Evolutionary conservation across 2,113 vertebrate genomes (phyloP), one percentile per base, ranked within the genome.

Genomic region (Mixornis gularis): DNA sequence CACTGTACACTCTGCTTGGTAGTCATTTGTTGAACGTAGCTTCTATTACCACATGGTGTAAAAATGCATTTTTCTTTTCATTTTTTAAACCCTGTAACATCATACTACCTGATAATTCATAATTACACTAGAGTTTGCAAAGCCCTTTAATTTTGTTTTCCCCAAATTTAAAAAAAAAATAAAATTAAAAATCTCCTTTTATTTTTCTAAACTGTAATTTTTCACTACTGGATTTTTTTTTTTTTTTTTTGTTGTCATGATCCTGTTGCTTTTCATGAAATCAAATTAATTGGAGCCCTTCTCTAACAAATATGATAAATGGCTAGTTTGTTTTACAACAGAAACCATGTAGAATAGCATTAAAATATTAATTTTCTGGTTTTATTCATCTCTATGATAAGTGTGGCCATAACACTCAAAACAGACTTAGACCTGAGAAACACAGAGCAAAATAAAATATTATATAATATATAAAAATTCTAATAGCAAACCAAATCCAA

Each of bases 1-100:
- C 74, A 62, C 59, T 90, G 79, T 48, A 77, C 60, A 74, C 68
- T 87, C 81, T 88, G 58, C 93, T 92, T 89, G 86, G 27, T 7
- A 71, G 49, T 41, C 49, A 93, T 93, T 96, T 94, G 63, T 64
- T 93, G 71, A 91, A 73, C 46, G 20, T 7, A 87, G 60, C 46
- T 95, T 84, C 76, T 76, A n/a, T 64, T 91, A 66, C 64, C 88
- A 88, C 66, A 94, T 89, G 34, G 43, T 79, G 88, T 59, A 93
- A 92, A 95, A 93, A 87, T 5, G 3, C 86, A 85, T 81, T 94
- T 82, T 24, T 12, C 72, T 82, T 81, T 55, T 59, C 85, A 86
- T 95, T 93, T 93, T 92, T 93, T 86, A 80, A 96, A 90, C 53
- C 93, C n/a, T 84, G 34, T 26, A 93, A 48, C 70, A 71, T 85